Conservation (phyloP, 1,140 invertebrate species). For the Tetraneura akinire region DNA sequence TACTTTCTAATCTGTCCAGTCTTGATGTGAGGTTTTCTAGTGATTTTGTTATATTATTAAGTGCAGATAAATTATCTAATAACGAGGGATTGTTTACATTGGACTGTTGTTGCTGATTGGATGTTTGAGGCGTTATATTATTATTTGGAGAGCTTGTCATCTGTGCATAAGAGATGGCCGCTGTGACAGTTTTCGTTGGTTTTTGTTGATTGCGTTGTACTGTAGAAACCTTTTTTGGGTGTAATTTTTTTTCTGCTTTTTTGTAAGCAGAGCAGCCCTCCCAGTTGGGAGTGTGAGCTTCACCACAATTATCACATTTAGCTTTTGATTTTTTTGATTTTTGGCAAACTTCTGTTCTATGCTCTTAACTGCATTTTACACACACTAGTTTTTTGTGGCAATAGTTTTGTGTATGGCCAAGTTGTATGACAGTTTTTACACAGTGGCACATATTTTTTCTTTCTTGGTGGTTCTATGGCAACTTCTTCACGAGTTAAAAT, state of each 20-base stretch:
- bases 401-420: constrained; percentile 52
- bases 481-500: no score
- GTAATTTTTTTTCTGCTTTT: background rate
- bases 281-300: constrained; percentile 11
- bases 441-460: background rate
- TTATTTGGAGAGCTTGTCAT: background rate
- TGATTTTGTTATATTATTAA: constrained; percentile 1
- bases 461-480: constrained; percentile 32
- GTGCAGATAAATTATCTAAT: background rate
- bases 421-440: constrained; percentile 32
- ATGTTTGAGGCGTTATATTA: background rate
- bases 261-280: background rate
- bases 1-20: background rate
- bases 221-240: background rate
- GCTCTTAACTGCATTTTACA: constrained; percentile 31
- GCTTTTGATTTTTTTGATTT: constrained; percentile 6
- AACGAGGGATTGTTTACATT: background rate
- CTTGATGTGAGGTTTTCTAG: no score
- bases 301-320: constrained; percentile 3
- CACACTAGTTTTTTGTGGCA: constrained; percentile 5
- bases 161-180: background rate
- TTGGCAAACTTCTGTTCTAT: background rate
- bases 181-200: background rate
- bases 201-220: background rate
- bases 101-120: background rate